Evolutionary conservation across 2,888 invertebrate genomes (phyloP), one percentile per base, ranked within the genome.

Genomic region (Steinernema hermaphroditum): DNA sequence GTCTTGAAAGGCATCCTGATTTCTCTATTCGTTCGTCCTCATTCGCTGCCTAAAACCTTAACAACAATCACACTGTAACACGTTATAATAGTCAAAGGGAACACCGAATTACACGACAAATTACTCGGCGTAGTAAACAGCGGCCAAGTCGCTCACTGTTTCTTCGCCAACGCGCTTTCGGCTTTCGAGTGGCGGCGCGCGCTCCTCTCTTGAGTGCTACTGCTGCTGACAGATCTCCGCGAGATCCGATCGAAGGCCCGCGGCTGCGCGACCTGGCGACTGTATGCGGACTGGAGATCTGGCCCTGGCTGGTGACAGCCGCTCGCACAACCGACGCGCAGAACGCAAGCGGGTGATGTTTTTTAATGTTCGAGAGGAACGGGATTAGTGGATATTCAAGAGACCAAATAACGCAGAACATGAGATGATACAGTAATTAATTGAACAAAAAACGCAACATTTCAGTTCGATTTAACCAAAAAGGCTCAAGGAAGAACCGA

Each of bases 1-100:
- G 80, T 80, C 74, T 83, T 80, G 77, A 85, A 85, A 73, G 85
- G 85, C 85, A 85, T 85, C 37, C 12, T 41, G 14, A 19, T 22
- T 70, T 71, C 12, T 14, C 32, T 69, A 72, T 71, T 68, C 32
- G 46, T 62, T 41, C 41, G 34, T 68, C 68, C 68, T 41, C 41
- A 34, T 68, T 41, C 68, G 68, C 27, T 27, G 54, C 27, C 54
- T 54, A 27, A 27, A 54, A 54, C 6, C 54, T 2, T 54, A 6
- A 6, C 22, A 22, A 54, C 54, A 6, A 22, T 46, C 22, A 2
- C 6, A 19, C 4, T 19, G 46, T 19, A 46, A 16, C 46, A 46
- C n/a, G 22, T 19, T 16, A 16, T 16, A 16, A 8, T 27, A 37
- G 6, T 37, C 37, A 12, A 37, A 4, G 37, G 6, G 37, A 37